Percentiles rank a stretch among this genome's conserved stretches.
phyloP scores from a whole-genome alignment of 2,888 invertebrate species.

The Rhamnusium bicolor region DNA sequence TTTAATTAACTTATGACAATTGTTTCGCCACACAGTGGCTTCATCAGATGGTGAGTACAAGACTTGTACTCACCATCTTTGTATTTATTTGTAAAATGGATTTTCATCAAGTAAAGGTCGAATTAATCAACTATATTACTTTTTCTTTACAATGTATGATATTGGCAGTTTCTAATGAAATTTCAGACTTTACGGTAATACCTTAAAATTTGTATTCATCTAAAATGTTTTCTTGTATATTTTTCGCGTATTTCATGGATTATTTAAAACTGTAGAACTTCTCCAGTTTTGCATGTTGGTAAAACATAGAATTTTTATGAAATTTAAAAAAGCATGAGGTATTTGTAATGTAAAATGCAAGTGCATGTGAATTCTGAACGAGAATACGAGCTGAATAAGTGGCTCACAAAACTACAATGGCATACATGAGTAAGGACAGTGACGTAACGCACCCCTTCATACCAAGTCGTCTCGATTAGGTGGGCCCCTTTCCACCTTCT shows the following conservation, averaged over 20 bases:
- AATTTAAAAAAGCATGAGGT: background rate
- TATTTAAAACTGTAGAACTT: background rate
- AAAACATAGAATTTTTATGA: background rate
- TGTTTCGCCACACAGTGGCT: too few relatives aligned
- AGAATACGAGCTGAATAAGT: slow-evolving; percentile 13
- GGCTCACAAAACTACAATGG: slow-evolving; percentile 19
- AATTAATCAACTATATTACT: too few relatives aligned
- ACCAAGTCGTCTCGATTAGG: slow-evolving; percentile 31
- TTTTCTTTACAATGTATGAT: too few relatives aligned
- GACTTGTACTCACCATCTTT: too few relatives aligned
- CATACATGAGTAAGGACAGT: slow-evolving; percentile 5
- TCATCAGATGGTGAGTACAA: too few relatives aligned
- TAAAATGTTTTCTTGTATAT: too few relatives aligned
- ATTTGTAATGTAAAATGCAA: slow-evolving; percentile 2
- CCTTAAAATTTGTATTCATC: too few relatives aligned
- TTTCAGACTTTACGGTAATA: too few relatives aligned
- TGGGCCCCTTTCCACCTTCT: slow-evolving; percentile 16
- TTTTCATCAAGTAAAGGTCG: too few relatives aligned
- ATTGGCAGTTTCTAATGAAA: too few relatives aligned
- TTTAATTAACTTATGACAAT: too few relatives aligned
- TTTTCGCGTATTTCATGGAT: background rate
- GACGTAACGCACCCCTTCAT: slow-evolving; percentile 23
- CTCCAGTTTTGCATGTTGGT: background rate
- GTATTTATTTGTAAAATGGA: too few relatives aligned
- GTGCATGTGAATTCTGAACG: background rate